Conservation (phyloP, 2,888 invertebrate genomes). For the Neria commutata region DNA sequence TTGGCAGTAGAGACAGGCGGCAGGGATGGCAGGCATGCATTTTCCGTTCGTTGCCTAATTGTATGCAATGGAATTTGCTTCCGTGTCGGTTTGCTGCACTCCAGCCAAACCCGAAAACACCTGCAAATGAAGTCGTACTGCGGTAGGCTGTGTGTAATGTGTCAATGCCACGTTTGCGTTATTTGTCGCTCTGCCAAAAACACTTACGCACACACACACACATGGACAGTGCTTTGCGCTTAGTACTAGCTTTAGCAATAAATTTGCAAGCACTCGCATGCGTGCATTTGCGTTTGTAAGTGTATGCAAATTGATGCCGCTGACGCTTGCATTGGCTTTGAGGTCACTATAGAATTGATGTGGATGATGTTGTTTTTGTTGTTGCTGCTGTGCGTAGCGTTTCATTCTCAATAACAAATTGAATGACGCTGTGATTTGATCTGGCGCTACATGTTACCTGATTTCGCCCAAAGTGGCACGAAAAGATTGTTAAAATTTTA, state of each 20-base stretch:
- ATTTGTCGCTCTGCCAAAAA: no score
- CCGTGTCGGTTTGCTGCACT: slow-evolving; percentile 1
- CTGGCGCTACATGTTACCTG: no score
- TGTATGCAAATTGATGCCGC: no score
- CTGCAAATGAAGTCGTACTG: slow-evolving; percentile 20
- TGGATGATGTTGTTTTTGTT: no score
- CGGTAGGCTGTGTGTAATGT: neutral
- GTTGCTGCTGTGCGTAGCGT: neutral
- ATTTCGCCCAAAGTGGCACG: no score
- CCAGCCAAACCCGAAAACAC: slow-evolving; percentile 9
- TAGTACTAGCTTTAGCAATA: neutral
- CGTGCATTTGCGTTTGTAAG: no score
- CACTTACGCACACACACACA: no score
- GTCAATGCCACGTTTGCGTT: neutral
- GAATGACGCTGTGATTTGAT: no score
- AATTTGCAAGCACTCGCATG: neutral
- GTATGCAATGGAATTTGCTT: slow-evolving; percentile 5
- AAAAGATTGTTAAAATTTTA: no score
- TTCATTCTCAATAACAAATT: no score
- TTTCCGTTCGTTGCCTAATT: neutral
- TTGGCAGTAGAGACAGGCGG: neutral
- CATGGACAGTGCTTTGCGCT: neutral
- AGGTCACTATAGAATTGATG: no score
- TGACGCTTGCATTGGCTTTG: no score
- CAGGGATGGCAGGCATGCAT: neutral